Evolutionary conservation across 2,888 invertebrate species (phyloP).

Genomic region (Timema cristinae): DNA sequence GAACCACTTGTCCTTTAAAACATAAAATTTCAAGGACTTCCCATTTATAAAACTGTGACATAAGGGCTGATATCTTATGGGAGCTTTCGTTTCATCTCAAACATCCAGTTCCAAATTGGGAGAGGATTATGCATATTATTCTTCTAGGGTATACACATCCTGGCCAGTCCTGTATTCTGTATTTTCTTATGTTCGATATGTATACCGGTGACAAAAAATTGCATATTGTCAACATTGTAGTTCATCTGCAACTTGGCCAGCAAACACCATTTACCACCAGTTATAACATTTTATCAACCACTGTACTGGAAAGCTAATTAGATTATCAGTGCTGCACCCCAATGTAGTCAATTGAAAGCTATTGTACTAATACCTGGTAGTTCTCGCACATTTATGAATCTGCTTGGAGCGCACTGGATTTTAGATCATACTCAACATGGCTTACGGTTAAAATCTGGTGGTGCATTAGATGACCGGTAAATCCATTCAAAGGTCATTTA

Average conservation of each 20-base stretch:
- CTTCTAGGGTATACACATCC: not conserved
- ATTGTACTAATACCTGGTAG: too few species aligned
- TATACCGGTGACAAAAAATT: too few species aligned
- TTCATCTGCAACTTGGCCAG: too few species aligned
- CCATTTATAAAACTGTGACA: not conserved
- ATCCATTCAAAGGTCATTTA: too few species aligned
- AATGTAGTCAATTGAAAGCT: too few species aligned
- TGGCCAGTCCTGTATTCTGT: not conserved
- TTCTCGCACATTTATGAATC: too few species aligned
- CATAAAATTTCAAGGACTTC: not conserved
- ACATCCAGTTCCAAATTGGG: not conserved
- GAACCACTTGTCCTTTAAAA: not conserved
- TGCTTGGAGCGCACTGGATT: not conserved
- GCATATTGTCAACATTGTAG: too few species aligned
- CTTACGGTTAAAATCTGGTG: not conserved
- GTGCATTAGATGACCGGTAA: not conserved
- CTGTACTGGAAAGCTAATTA: too few species aligned
- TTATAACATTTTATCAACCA: too few species aligned
- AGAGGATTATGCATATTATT: not conserved
- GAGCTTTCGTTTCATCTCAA: not conserved
- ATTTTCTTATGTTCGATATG: not conserved
- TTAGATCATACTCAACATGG: not conserved
- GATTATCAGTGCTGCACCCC: too few species aligned
- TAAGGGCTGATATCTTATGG: not conserved
- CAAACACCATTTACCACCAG: too few species aligned